phyloP scores from a whole-genome alignment of 2,888 invertebrate genomes.

The Subacronicta megacephala region DNA sequence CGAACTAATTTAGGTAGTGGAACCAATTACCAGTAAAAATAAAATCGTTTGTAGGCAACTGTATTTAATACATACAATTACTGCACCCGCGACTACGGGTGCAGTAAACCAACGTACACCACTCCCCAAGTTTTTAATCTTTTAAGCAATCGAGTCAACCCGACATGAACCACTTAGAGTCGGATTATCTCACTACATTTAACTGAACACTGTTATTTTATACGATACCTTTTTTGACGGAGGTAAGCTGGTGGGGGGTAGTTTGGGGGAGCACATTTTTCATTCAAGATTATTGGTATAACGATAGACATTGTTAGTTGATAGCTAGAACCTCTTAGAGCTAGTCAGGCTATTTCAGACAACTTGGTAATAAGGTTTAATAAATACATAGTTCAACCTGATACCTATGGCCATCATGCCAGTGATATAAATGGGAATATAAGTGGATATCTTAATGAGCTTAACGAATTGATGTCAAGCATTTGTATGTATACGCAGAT shows the following conservation, averaged over 20 bases:
- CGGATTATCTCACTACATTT: slow-evolving; percentile 77
- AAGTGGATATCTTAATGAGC: too few relatives aligned
- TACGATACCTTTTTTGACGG: slow-evolving; percentile 46
- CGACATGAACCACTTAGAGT: slow-evolving; percentile 65
- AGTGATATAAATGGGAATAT: not conserved
- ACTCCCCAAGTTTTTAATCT: slow-evolving; percentile 75
- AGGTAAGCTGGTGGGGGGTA: slow-evolving; percentile 30
- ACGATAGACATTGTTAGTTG: not conserved
- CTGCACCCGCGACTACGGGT: not conserved
- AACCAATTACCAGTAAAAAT: not conserved
- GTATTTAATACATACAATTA: too few relatives aligned
- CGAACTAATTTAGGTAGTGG: too few relatives aligned
- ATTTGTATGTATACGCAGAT: not conserved
- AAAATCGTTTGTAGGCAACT: not conserved
- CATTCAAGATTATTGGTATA: not conserved
- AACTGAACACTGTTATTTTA: slow-evolving; percentile 67
- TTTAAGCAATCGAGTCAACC: slow-evolving; percentile 66
- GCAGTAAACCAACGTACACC: slow-evolving; percentile 30
- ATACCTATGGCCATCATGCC: not conserved
- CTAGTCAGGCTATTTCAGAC: too few relatives aligned
- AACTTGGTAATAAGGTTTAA: too few relatives aligned
- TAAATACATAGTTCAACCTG: too few relatives aligned
- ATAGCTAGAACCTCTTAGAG: too few relatives aligned
- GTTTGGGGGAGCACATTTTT: slow-evolving; percentile 1
- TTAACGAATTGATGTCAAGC: not conserved